Evolutionary conservation across 2,113 vertebrate genomes (phyloP).

Genomic region (Dolichallabes microphthalmus): DNA sequence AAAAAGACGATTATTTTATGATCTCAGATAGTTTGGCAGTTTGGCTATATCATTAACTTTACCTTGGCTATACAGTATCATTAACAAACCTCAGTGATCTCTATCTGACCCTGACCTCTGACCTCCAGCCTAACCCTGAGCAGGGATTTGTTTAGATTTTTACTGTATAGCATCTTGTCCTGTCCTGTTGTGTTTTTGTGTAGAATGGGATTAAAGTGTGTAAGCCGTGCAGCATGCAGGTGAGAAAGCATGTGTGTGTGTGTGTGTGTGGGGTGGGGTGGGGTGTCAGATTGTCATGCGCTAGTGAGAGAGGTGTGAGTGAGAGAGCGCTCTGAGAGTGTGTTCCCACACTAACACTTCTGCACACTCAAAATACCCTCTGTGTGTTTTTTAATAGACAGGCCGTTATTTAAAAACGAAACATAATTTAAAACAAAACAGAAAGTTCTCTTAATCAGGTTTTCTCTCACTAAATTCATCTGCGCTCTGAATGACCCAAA

Average conservation of each 20-base stretch:
- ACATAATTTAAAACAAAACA: no score
- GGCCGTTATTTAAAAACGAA: no score
- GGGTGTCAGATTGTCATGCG: neutral
- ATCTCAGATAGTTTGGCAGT: no score
- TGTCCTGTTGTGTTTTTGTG: neutral
- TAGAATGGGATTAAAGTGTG: neutral
- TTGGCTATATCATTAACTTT: neutral
- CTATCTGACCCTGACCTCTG: neutral
- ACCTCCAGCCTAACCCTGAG: neutral
- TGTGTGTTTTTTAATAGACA: no score
- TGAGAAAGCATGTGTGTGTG: neutral
- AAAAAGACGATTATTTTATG: no score
- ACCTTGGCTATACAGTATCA: no score
- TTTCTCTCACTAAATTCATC: no score
- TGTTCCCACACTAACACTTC: neutral
- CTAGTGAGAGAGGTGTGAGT: neutral
- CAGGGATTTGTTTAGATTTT: neutral
- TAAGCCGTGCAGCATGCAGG: neutral
- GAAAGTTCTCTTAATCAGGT: no score
- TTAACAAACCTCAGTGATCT: no score
- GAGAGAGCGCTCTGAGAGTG: conserved; percentile 9
- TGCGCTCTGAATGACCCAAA: no score
- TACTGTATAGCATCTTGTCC: no score
- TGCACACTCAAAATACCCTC: neutral
- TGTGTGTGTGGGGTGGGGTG: neutral